These are phyloP conservation scores for Brachionichthys hirsutus DNA, from an alignment of 2,113 vertebrate genomes.

Conservation along the genomic window DNA sequence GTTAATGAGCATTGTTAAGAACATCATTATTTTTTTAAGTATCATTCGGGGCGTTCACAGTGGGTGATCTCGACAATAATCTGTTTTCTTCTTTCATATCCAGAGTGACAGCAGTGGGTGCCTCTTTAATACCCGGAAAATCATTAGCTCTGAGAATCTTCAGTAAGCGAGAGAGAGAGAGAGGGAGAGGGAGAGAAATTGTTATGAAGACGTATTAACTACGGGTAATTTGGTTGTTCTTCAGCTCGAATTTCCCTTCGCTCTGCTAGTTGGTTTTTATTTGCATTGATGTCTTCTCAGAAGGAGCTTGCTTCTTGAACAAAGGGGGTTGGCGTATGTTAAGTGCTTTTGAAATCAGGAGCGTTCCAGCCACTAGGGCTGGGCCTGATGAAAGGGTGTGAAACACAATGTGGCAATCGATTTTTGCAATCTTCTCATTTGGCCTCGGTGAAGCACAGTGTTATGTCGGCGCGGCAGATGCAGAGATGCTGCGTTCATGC, in stretches of 20 bases:
- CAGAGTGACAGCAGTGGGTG: conserved; percentile 80
- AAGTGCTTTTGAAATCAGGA: conserved; percentile 84
- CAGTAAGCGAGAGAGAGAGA: conserved; percentile 50
- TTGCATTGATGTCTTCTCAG: conserved; percentile 81
- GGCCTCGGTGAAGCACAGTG: conserved; percentile 63
- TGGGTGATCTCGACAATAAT: conserved; percentile 82
- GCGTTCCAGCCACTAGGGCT: conserved; percentile 74
- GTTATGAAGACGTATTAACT: conserved; percentile 81
- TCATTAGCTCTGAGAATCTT: conserved; percentile 76
- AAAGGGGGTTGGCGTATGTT: conserved; percentile 81
- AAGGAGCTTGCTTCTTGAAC: conserved; percentile 82
- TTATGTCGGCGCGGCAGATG: conserved; percentile 57
- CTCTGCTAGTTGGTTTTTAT: conserved; percentile 80
- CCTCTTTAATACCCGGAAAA: conserved; percentile 78
- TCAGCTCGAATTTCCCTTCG: conserved; percentile 78
- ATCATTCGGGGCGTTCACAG: conserved; percentile 82
- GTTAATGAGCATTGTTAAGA: conserved; percentile 83
- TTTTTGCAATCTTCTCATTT: conserved; percentile 77
- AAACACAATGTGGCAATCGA: conserved; percentile 83
- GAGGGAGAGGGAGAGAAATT: conserved; percentile 49
- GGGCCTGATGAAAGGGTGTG: conserved; percentile 79
- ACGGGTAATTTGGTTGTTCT: conserved; percentile 82
- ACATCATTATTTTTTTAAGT: conserved; percentile 86
- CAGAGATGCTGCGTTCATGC: conserved; percentile 38
- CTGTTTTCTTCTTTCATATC: conserved; percentile 81